Conservation (phyloP, 2,888 invertebrate species). For the Alloplasta piceator region DNA sequence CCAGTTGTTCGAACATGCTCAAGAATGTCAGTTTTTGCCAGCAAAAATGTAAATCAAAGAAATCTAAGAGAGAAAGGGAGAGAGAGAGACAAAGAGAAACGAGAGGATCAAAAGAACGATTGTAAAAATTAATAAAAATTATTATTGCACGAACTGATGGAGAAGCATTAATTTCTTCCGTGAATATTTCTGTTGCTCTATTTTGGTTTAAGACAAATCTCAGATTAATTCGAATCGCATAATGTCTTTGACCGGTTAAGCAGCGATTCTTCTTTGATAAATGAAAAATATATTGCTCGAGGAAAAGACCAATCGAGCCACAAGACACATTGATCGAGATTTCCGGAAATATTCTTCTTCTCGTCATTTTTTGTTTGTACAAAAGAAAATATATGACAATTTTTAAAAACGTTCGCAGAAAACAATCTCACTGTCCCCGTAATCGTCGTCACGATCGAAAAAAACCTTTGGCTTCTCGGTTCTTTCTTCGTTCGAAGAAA, state of each 20-base stretch:
- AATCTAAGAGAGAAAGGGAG: not conserved
- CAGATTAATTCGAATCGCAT: not conserved
- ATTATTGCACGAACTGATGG: constrained; percentile 40
- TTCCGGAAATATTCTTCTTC: constrained; percentile 5
- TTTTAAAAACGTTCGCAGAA: constrained; percentile 39
- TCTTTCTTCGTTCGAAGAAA: constrained; percentile 26
- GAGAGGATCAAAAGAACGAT: not conserved
- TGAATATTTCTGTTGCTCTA: not conserved
- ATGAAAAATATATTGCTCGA: no score
- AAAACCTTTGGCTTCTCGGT: constrained; percentile 82
- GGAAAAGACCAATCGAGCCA: not conserved
- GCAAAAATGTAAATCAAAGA: constrained; percentile 3
- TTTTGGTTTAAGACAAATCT: not conserved
- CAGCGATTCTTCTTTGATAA: no score
- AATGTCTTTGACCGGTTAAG: not conserved
- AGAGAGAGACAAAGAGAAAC: not conserved
- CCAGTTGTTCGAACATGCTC: not conserved
- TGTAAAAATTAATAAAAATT: constrained; percentile 6
- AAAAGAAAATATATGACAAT: constrained; percentile 51
- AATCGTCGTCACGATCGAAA: constrained; percentile 37
- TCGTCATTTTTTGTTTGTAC: constrained; percentile 16
- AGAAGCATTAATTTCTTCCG: constrained; percentile 24
- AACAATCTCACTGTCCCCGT: constrained; percentile 52
- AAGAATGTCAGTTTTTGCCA: not conserved
- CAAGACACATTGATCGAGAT: not conserved